Evolutionary conservation across 2,113 vertebrate genomes (phyloP).

Genomic region (Chaenogobius annularis): DNA sequence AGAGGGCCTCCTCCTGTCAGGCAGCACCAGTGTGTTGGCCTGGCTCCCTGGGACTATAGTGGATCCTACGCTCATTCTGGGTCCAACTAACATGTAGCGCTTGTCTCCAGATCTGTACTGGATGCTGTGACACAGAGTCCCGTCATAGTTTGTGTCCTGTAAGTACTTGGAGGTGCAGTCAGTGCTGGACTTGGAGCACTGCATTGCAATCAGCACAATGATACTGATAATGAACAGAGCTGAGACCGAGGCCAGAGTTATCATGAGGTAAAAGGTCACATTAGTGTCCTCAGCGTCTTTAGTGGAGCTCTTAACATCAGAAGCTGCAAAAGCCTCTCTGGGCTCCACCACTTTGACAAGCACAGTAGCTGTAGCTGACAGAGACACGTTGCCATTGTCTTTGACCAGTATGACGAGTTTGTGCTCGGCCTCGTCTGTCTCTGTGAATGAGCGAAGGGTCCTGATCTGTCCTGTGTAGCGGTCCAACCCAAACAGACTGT

Average conservation of each 20-base stretch:
- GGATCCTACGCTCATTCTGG: too few relatives aligned
- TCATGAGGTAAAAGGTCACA: constrained; percentile 1
- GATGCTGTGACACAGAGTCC: too few relatives aligned
- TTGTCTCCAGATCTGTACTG: too few relatives aligned
- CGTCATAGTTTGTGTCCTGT: too few relatives aligned
- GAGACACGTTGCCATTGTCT: constrained; percentile 69
- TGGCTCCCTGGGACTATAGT: constrained; percentile 25
- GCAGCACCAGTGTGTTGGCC: constrained; percentile 32
- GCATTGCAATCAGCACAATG: too few relatives aligned
- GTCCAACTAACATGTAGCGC: too few relatives aligned
- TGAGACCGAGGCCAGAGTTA: constrained; percentile 31
- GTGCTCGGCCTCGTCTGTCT: constrained; percentile 64
- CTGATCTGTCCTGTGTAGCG: constrained; percentile 70
- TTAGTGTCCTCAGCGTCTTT: constrained; percentile 13
- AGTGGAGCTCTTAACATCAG: constrained; percentile 52
- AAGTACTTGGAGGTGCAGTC: too few relatives aligned
- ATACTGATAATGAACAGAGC: too few relatives aligned
- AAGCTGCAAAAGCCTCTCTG: constrained; percentile 67
- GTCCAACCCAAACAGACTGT: constrained; percentile 67
- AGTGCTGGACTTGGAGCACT: too few relatives aligned
- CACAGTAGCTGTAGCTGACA: constrained; percentile 70
- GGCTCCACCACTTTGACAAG: constrained; percentile 62
- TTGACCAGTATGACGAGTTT: constrained; percentile 60
- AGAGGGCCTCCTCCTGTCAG: constrained; percentile 20
- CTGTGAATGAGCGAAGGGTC: constrained; percentile 63